phyloP scores from a whole-genome alignment of 2,888 invertebrate genomes.

The Taphrorychus bicolor region DNA sequence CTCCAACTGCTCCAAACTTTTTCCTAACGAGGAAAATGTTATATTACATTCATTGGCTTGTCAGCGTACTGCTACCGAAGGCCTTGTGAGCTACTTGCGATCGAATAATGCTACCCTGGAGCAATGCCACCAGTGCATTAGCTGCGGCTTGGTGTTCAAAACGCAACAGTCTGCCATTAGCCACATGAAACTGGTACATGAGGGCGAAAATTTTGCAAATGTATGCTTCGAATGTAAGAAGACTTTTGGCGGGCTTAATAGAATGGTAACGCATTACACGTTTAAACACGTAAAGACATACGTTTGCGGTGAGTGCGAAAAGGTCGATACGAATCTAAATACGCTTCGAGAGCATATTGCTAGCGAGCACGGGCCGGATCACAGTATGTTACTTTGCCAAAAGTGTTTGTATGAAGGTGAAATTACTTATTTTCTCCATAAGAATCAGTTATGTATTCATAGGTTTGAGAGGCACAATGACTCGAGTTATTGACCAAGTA shows the following conservation, averaged over 20 bases:
- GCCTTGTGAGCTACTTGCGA: background rate
- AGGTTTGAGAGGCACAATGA: too few relatives aligned
- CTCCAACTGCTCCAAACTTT: background rate
- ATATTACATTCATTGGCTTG: background rate
- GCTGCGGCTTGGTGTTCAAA: background rate
- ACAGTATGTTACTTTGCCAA: too few relatives aligned
- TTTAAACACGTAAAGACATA: background rate
- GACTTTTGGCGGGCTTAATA: background rate
- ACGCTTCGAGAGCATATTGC: too few relatives aligned
- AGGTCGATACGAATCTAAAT: too few relatives aligned
- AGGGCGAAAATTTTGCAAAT: background rate
- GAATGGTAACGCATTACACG: background rate
- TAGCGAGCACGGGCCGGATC: too few relatives aligned
- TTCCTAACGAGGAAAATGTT: background rate
- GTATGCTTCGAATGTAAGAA: background rate
- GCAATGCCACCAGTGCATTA: background rate
- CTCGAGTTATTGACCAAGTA: too few relatives aligned
- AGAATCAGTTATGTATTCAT: too few relatives aligned
- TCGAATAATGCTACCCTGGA: background rate
- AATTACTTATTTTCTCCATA: too few relatives aligned
- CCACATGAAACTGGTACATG: background rate
- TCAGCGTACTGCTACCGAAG: background rate
- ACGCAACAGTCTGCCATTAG: background rate
- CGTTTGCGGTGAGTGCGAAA: too few relatives aligned
- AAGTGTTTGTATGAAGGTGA: too few relatives aligned